A percentile compares a stretch with the other conserved stretches of the same genome.
phyloP scores from a whole-genome alignment of 2,797 vertebrate genomes.

The Artibeus lituratus region DNA sequence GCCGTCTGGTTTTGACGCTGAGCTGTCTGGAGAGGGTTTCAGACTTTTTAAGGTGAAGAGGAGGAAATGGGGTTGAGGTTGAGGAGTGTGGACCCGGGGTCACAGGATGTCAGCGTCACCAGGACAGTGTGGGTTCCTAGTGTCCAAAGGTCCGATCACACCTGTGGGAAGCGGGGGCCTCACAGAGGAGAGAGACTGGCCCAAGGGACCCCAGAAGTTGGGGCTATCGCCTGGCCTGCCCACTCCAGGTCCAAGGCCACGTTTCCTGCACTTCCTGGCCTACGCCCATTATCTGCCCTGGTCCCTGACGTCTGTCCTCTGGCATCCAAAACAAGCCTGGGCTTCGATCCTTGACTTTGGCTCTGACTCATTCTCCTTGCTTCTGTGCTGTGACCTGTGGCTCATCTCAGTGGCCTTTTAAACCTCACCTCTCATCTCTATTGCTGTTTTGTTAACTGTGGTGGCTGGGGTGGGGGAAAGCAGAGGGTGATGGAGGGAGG shows the following conservation, averaged over 20 bases:
- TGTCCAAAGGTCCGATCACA: background rate
- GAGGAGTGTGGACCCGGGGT: background rate
- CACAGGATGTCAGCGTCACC: fast-evolving
- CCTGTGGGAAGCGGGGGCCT: background rate
- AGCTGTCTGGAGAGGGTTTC: background rate
- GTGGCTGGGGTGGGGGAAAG: fast-evolving
- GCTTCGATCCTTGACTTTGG: background rate
- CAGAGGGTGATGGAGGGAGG: background rate
- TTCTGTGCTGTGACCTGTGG: background rate
- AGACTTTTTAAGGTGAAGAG: background rate
- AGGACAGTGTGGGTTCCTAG: background rate
- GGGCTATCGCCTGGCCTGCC: background rate
- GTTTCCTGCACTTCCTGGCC: background rate
- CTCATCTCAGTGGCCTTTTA: background rate
- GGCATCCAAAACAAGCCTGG: background rate
- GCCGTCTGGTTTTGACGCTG: background rate
- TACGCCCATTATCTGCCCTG: background rate
- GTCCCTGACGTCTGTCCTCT: background rate
- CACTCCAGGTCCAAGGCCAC: background rate
- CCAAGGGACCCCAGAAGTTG: background rate
- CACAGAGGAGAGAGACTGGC: fast-evolving
- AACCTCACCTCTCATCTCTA: background rate
- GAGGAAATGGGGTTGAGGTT: background rate
- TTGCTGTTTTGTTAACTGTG: background rate
- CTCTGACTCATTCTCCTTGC: background rate